A percentile compares a stretch with the other conserved stretches of the same genome.
These are phyloP conservation scores for Rhaphigaster nebulosa DNA, from an alignment of 2,888 invertebrate genomes.

Conservation along the genomic window DNA sequence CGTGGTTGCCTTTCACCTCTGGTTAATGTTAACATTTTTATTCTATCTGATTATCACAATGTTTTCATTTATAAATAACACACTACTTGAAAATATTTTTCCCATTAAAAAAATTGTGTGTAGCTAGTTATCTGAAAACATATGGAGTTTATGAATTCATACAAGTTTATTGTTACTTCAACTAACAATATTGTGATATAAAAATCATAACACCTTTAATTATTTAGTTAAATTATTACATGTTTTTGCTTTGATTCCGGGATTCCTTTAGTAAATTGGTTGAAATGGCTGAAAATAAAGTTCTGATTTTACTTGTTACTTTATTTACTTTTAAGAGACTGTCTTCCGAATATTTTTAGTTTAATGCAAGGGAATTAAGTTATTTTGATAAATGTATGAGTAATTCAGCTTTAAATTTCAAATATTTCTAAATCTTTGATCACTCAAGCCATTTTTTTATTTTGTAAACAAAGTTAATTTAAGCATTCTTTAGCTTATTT, in stretches of 20 bases:
- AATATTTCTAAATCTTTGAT: not conserved
- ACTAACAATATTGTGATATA: not conserved
- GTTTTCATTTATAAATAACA: too few species aligned
- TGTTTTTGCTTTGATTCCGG: too few species aligned
- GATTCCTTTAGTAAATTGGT: not conserved
- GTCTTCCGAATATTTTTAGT: not conserved
- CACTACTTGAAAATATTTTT: not conserved
- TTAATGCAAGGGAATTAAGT: not conserved
- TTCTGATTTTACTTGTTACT: not conserved
- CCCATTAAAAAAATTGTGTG: not conserved
- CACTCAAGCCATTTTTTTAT: not conserved
- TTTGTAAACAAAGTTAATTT: not conserved
- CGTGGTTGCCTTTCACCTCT: slow-evolving; percentile 39
- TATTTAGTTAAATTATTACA: too few species aligned
- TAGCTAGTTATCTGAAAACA: not conserved
- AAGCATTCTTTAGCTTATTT: not conserved
- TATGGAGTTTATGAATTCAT: not conserved
- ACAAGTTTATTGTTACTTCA: not conserved
- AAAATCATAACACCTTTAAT: too few species aligned
- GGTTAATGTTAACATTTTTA: not conserved
- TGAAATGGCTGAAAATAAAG: not conserved
- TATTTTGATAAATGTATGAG: not conserved
- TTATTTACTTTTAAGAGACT: not conserved
- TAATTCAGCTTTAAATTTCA: not conserved
- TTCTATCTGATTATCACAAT: too few species aligned